Evolutionary conservation across 2,113 vertebrate genomes (phyloP), one percentile per base, ranked within the genome.

Genomic region (Sminthopsis crassicaudata): DNA sequence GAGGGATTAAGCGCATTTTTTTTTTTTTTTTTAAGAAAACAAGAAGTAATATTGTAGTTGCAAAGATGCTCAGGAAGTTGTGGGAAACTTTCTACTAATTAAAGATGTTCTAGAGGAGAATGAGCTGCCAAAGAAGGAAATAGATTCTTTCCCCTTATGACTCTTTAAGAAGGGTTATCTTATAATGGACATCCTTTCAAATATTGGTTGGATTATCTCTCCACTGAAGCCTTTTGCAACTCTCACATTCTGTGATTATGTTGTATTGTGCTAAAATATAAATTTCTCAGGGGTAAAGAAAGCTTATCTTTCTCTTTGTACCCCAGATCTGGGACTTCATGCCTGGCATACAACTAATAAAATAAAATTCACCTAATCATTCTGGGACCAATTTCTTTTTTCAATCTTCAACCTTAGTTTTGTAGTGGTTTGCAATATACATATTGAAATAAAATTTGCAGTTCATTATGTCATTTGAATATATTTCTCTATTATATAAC

Each of bases 401-500:
- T 76, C 30, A 76, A 1, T 19, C n/a, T 76, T 76, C 36, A n/a
- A n/a, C 67, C 36, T n/a, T 76, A 76, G 67, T 76, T n/a, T 76
- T 76, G 67, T 4, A 19, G 36, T n/a, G 67, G 3, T 76, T n/a
- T 19, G 14, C 36, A n/a, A n/a, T n/a, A 19, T 14, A n/a, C 36
- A 76, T n/a, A 22, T n/a, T 76, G 30, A n/a, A n/a, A 36, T n/a
- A 76, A n/a, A n/a, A 76, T 76, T 76, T 76, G n/a, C 36, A 76
- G n/a, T n/a, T 76, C 67, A n/a, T 76, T n/a, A 76, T n/a, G 16
- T n/a, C n/a, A 4, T 36, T 19, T 76, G 30, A 76, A n/a, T 76
- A 76, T 14, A 76, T 76, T 76, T 76, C 60, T 36, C 60, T 76
- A n/a, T 76, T 95, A 94, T 54, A 95, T 92, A 54, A 36, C 48